These are phyloP conservation scores for Pimpla rufipes DNA, from an alignment of 2,888 invertebrate species.

Conservation along the genomic window DNA sequence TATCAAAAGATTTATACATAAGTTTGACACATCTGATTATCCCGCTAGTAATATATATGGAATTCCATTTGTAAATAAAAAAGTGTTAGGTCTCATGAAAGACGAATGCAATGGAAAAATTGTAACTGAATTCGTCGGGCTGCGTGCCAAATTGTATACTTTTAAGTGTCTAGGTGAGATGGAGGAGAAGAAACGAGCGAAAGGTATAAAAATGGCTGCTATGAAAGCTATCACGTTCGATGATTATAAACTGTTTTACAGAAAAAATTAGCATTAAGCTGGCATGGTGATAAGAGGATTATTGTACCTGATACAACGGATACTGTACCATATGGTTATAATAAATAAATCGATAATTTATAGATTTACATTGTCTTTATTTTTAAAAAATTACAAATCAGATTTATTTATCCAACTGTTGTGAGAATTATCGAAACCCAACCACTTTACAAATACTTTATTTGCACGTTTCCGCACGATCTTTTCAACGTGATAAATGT, in stretches of 20 bases:
- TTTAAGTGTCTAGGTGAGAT: constrained; percentile 41
- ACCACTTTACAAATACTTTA: constrained; percentile 58
- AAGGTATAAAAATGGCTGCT: constrained; percentile 49
- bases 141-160: constrained; percentile 73
- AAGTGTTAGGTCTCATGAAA: constrained; percentile 76
- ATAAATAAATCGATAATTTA: not conserved
- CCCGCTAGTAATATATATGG: constrained; percentile 70
- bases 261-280: constrained; percentile 53
- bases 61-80: constrained; percentile 74
- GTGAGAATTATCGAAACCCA: constrained; percentile 60
- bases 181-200: constrained; percentile 46
- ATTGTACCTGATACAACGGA: constrained; percentile 16
- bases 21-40: constrained; percentile 78
- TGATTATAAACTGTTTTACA: constrained; percentile 46
- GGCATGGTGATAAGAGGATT: constrained; percentile 51
- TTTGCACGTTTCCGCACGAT: constrained; percentile 51
- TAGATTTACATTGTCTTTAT: not conserved
- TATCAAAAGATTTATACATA: constrained; percentile 71
- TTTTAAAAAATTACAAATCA: constrained; percentile 11
- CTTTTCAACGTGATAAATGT: constrained; percentile 55
- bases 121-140: constrained; percentile 8
- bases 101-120: constrained; percentile 73
- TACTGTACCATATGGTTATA: constrained; percentile 41
- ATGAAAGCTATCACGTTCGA: constrained; percentile 56
- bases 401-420: constrained; percentile 59